A percentile compares a stretch with the other conserved stretches of the same genome.
phyloP scores from a whole-genome alignment of 2,888 invertebrate genomes.

The Carpatolechia fugitivella region DNA sequence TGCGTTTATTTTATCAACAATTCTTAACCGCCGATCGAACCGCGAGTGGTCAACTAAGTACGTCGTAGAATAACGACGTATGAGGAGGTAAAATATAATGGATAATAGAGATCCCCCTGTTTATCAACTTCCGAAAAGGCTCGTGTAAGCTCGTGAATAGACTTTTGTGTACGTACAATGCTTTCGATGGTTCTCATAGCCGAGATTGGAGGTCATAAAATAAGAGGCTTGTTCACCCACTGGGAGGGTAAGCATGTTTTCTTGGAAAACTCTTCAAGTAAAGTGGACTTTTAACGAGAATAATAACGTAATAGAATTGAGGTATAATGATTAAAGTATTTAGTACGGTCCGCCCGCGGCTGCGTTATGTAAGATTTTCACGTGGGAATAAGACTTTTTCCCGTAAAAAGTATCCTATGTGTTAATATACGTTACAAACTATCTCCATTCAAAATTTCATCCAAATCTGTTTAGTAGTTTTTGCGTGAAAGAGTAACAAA shows the following conservation, averaged over 20 bases:
- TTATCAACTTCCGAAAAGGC: background rate
- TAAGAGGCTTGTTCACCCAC: background rate
- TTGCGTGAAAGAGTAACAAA: too few relatives aligned
- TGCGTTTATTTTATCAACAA: too few relatives aligned
- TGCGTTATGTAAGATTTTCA: too few relatives aligned
- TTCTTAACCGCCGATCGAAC: too few relatives aligned
- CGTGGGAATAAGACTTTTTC: too few relatives aligned
- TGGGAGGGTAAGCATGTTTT: background rate
- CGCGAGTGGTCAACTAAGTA: background rate
- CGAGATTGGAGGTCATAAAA: constrained; percentile 9
- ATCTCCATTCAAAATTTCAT: too few relatives aligned
- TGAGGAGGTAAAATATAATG: background rate
- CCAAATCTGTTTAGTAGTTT: too few relatives aligned
- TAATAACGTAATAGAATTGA: background rate
- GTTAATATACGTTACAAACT: too few relatives aligned
- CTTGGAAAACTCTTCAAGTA: background rate
- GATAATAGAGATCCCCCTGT: background rate
- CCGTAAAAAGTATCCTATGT: too few relatives aligned
- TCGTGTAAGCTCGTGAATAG: background rate
- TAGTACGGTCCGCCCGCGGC: too few relatives aligned
- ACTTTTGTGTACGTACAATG: constrained; percentile 33
- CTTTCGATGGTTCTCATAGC: constrained; percentile 30
- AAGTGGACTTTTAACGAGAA: too few relatives aligned
- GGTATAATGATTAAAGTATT: too few relatives aligned
- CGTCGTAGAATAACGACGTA: background rate